Percentiles rank a stretch among this genome's conserved stretches.
phyloP scores from a whole-genome alignment of 2,113 vertebrate genomes.

The Lipotes vexillifer region DNA sequence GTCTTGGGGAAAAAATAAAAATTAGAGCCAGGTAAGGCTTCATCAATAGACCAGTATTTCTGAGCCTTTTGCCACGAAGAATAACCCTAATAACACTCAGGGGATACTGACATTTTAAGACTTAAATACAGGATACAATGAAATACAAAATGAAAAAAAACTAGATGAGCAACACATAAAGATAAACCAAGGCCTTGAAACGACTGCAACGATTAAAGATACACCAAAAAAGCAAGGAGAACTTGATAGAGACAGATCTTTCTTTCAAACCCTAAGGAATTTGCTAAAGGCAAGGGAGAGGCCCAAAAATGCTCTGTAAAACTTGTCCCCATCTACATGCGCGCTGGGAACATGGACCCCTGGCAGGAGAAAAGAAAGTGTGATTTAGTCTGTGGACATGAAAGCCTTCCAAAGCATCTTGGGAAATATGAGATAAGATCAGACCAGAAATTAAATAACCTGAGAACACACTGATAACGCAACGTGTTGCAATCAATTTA shows the following conservation, averaged over 20 bases:
- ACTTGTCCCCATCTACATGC: neutral
- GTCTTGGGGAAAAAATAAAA: neutral
- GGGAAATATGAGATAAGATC: slow-evolving; percentile 71
- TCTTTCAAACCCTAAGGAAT: slow-evolving; percentile 57
- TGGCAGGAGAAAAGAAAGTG: slow-evolving; percentile 64
- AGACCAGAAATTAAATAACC: slow-evolving; percentile 57
- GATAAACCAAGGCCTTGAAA: slow-evolving; percentile 21
- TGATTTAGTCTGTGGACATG: slow-evolving; percentile 22
- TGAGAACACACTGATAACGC: slow-evolving; percentile 40
- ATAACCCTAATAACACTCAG: neutral
- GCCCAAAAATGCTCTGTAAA: neutral
- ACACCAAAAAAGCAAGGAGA: neutral
- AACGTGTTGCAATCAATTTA: slow-evolving; percentile 53
- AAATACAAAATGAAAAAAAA: slow-evolving; percentile 18
- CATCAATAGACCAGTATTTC: neutral
- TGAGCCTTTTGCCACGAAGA: neutral
- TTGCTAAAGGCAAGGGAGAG: slow-evolving; percentile 66
- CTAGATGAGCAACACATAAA: neutral
- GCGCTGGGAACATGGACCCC: slow-evolving; percentile 27
- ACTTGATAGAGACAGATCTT: neutral
- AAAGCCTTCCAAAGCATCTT: slow-evolving; percentile 52
- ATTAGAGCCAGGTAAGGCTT: neutral
- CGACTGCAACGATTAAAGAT: neutral
- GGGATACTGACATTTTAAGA: slow-evolving; percentile 8
- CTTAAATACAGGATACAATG: neutral